Base-by-base conservation (phyloP, 1,140 invertebrate genomes). In the Reticulitermes speratus region DNA sequence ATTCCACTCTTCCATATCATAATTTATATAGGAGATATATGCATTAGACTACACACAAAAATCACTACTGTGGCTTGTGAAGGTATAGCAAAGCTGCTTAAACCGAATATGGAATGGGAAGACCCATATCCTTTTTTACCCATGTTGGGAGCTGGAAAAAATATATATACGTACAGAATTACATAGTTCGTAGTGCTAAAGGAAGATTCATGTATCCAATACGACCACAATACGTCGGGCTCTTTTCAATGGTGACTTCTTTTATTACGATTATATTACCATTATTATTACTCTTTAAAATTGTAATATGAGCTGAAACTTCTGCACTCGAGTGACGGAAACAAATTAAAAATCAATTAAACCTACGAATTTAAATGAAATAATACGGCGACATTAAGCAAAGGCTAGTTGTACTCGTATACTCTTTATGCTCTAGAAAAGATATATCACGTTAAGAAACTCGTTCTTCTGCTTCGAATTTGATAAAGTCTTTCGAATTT, bases 181-280 rank as follows among this genome's bases (percentile, higher is more conserved):
- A 75, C 65, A 75, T 30, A 25, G 65, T 30, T 75, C 25, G 65
- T 75, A 75, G 25, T 30, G 65, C 9, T n/a, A 75, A 30, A 75
- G 65, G 65, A 75, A 75, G 65, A 30, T 75, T 75, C 65, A 75
- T 75, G n/a, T 75, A 30, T 75, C 65, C 65, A 75, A 75, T 75
- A 75, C 25, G n/a, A 16, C 65, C 65, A 75, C 65, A 30, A 30
- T 75, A 75, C 14, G 65, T 30, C n/a, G 65, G 65, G n/a, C 65
- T 30, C 1, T 30, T 75, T 75, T 75, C 65, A 30, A 25, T 75
- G 65, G 65, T 30, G 65, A 16, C 25, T 59, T 59, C 21, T 59
- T 59, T 59, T 38, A 38, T 38, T 38, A 38, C 38, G 38, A 38
- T 38, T 38, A 38, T 38, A 38, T 38, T 38, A 38, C 38, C 38